Evolutionary conservation across 2,888 invertebrate species (phyloP), one percentile per base, ranked within the genome.

Genomic region (Phyto melanocephala): DNA sequence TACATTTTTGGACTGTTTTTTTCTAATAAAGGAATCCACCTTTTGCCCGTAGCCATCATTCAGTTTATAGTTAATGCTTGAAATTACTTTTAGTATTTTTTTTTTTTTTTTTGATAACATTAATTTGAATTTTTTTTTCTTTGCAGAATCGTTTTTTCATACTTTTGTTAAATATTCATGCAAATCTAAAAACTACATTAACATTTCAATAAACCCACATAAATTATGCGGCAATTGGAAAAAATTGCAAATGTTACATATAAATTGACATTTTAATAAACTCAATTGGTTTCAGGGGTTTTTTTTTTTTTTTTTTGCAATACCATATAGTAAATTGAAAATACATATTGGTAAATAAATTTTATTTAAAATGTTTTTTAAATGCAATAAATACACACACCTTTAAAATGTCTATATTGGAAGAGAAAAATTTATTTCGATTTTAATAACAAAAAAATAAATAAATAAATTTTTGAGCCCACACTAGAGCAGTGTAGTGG

Each of bases 241-340:
- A 37, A 67, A 72, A 22, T 20, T 56, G 17, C 50, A 79, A 75
- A 71, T 71, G 67, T 75, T 79, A 67, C 70, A 65, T 52, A 71
- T 79, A 82, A 82, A 79, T 82, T 82, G 79, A 82, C 82, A 82
- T 82, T 79, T 82, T 79, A 82, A 82, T 79, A 79, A 79, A 79
- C 75, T 67, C 75, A 58, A 82, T 79, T 82, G 67, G 62, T 82
- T 79, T 76, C 71, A 79, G 82, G 71, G 79, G 45, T 74, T 35
- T 70, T 65, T 47, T 35, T 24, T 37, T 40, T 22, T 65, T 47
- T 45, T 37, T 37, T 40, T 22, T 24, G 5, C 11, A 1, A 62
- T 33, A 10, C 2, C 62, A 22, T 6, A n/a, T 63, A 15, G 45
- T 58, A 65, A 67, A 52, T 58, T 52, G 42, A 40, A 71, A 71